Conservation (phyloP, 2,797 vertebrate species). For the Bryconaethiops microstoma region DNA sequence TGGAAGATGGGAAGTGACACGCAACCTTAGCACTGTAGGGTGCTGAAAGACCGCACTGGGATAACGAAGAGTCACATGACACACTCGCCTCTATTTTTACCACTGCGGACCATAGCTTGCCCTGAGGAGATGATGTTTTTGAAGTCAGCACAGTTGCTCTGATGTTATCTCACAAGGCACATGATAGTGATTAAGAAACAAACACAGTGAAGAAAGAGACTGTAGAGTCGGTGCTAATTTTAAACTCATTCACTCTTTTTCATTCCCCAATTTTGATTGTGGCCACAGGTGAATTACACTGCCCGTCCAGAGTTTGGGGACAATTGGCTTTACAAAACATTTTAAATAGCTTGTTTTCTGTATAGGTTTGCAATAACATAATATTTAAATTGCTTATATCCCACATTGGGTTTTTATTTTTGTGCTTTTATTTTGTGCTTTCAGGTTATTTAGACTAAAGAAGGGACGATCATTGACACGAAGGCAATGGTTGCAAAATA, state of each 20-base stretch:
- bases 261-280: background rate
- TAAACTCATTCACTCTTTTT: background rate
- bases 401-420: too few species aligned
- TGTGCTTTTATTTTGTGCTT: too few species aligned
- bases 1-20: slow-evolving; percentile 51
- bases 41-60: slow-evolving; percentile 39
- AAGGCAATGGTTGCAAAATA: too few species aligned
- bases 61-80: slow-evolving; percentile 49
- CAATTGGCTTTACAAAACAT: background rate
- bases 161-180: slow-evolving; percentile 30
- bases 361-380: too few species aligned
- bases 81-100: slow-evolving; percentile 55
- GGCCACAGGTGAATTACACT: background rate
- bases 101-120: slow-evolving; percentile 33
- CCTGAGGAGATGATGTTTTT: slow-evolving; percentile 36
- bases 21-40: slow-evolving; percentile 45
- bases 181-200: slow-evolving; percentile 14
- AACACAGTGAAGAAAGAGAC: background rate
- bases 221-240: background rate
- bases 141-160: slow-evolving; percentile 30
- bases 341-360: too few species aligned
- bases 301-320: background rate
- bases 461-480: background rate
- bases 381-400: too few species aligned
- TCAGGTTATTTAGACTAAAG: too few species aligned